Base-by-base conservation (phyloP, 2,113 vertebrate species). In the Picathartes gymnocephalus region DNA sequence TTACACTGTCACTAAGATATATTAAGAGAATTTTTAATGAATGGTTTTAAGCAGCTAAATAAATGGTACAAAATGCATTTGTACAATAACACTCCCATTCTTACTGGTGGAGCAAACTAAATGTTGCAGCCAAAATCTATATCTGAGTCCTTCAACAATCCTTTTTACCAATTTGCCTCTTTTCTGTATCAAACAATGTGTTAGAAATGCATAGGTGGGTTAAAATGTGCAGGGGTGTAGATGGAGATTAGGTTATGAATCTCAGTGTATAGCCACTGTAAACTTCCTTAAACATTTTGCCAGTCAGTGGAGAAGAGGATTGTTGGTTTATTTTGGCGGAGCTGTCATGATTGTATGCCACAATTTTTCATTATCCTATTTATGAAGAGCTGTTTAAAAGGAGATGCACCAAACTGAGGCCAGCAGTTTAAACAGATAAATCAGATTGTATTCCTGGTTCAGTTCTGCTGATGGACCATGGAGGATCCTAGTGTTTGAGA, bases 311-410 rank as follows among this genome's bases (percentile, higher is more conserved):
- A 87, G 69, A 82, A 76, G 42, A 51, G 5, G 30, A 9, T 35
- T 88, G 35, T 39, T 91, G 18, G 8, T 77, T 88, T 66, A 15
- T 81, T 91, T 70, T 74, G 60, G 25, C 35, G 44, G 42, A 91
- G 47, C 35, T 69, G 28, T 66, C 2, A 0, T 42, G 45, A 57
- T 81, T 2, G 0, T 42, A 4, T 81, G 3, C 0, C 27, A 2
- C 17, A 11, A 50, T 74, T 81, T 80, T 77, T 88, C 73, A 7
- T 77, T 66, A 33, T 66, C 21, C 31, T 84, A 2, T 54, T 78
- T 74, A 50, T 62, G 64, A 69, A 45, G 45, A 72, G 15, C n/a
- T 70, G 11, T 39, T 83, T 40, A 50, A 82, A 45, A 61, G 22
- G 53, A 80, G 79, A 28, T 68, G 54, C 24, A 19, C 24, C 2